These are phyloP conservation scores for Peromyscus melanophrys DNA, from an alignment of 2,797 vertebrate genomes.

Conservation along the genomic window DNA sequence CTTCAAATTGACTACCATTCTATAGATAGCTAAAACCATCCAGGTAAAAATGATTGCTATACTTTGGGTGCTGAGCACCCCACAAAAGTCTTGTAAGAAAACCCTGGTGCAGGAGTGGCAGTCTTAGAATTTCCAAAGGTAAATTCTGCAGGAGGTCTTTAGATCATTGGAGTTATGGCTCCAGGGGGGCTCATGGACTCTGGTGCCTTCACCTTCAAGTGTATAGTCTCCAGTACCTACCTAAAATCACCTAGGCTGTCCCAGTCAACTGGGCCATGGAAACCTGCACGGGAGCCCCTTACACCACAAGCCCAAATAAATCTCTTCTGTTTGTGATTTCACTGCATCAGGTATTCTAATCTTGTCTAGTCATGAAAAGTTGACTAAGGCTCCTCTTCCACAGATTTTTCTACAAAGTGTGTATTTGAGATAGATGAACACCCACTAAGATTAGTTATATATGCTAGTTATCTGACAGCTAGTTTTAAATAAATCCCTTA, in stretches of 20 bases:
- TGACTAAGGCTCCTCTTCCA: slow-evolving; percentile 26
- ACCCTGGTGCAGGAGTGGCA: too few relatives aligned
- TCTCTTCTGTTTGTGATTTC: not conserved
- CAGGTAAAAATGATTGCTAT: not conserved
- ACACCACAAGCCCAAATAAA: not conserved
- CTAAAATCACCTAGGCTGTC: not conserved
- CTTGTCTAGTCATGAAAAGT: not conserved
- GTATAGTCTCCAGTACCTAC: not conserved
- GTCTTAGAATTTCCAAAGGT: not conserved
- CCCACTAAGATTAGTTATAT: slow-evolving; percentile 34
- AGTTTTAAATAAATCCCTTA: slow-evolving; percentile 51
- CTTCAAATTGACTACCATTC: slow-evolving; percentile 5
- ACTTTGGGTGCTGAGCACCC: not conserved
- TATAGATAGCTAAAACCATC: slow-evolving; percentile 6
- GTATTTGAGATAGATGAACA: not conserved
- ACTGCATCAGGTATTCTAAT: not conserved
- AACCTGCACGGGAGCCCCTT: not conserved
- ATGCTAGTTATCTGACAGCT: slow-evolving; percentile 52
- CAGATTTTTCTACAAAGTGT: not conserved
- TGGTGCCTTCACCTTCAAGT: not conserved
- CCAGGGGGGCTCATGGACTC: not conserved
- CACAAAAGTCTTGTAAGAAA: not conserved
- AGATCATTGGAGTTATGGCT: not conserved
- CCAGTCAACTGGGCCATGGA: too few relatives aligned
- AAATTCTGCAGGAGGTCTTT: not conserved